A percentile compares a stretch with the other conserved stretches of the same genome.
phyloP scores from a whole-genome alignment of 2,888 invertebrate genomes.

The Caenorhabditis becei region DNA sequence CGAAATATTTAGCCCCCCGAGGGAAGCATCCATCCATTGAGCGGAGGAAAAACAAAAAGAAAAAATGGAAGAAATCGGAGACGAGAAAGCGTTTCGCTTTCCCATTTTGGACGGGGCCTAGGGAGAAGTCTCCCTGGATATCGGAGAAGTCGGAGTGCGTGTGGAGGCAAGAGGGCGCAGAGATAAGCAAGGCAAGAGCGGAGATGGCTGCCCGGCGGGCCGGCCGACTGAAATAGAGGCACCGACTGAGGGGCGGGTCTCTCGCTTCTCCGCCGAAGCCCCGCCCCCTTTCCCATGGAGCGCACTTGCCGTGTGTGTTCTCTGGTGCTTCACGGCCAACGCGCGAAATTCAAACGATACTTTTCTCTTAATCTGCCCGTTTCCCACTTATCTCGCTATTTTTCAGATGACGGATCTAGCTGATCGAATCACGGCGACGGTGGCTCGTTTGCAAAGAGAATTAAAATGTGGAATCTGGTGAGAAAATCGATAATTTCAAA shows the following conservation, averaged over 20 bases:
- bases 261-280: constrained; percentile 15
- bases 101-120: constrained; percentile 6
- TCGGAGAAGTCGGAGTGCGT: constrained; percentile 10
- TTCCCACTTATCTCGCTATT: too few species aligned
- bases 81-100: constrained; percentile 21
- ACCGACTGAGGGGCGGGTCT: constrained; percentile 43
- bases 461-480: constrained; percentile 71
- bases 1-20: background rate
- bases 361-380: too few species aligned
- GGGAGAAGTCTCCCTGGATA: constrained; percentile 10
- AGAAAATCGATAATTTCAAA: constrained; percentile 8
- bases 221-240: constrained; percentile 60
- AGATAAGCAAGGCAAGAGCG: constrained; percentile 43
- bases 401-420: constrained; percentile 50
- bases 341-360: constrained; percentile 50
- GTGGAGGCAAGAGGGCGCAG: constrained; percentile 13
- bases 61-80: constrained; percentile 33
- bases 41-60: background rate
- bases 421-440: constrained; percentile 21
- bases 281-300: constrained; percentile 47
- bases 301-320: constrained; percentile 42
- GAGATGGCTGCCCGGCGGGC: constrained; percentile 45
- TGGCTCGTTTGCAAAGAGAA: constrained; percentile 61
- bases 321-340: constrained; percentile 18
- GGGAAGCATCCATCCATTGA: background rate